Evolutionary conservation across 1,140 invertebrate genomes (phyloP).

Genomic region (Papilio polytes): DNA sequence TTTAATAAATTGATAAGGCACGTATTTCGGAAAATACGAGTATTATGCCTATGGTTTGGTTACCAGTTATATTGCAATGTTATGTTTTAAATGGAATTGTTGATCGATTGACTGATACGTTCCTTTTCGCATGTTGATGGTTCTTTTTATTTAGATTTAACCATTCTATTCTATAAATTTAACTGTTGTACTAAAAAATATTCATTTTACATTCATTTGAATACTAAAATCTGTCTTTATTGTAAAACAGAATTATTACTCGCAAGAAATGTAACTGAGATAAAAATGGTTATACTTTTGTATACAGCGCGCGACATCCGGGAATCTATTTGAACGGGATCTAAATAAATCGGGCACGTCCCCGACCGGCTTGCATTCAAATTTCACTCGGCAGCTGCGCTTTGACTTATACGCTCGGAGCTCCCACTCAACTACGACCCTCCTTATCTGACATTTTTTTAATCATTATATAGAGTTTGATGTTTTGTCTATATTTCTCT

Average conservation of each 20-base stretch:
- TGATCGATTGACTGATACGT: background rate
- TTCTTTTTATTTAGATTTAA: background rate
- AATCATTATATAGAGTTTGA: constrained; percentile 18
- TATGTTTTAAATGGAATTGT: background rate
- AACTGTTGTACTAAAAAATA: background rate
- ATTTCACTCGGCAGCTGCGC: constrained; percentile 57
- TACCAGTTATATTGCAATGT: background rate
- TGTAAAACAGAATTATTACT: background rate
- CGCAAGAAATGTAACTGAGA: constrained; percentile 16
- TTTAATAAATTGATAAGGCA: no score
- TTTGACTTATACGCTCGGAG: constrained; percentile 47
- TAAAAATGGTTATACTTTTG: constrained; percentile 31
- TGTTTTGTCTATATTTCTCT: background rate
- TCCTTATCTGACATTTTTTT: constrained; percentile 28
- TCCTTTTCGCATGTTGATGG: background rate
- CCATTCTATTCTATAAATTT: background rate
- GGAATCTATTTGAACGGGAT: constrained; percentile 54
- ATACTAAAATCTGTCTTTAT: background rate
- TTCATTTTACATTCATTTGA: background rate
- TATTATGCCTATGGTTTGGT: background rate
- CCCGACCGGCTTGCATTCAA: constrained; percentile 46
- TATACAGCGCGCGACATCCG: constrained; percentile 41
- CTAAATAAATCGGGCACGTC: constrained; percentile 56
- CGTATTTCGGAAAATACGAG: background rate
- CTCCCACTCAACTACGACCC: constrained; percentile 20